Evolutionary conservation across 1,140 invertebrate species (phyloP).

Genomic region (Trachelipus rathkii): DNA sequence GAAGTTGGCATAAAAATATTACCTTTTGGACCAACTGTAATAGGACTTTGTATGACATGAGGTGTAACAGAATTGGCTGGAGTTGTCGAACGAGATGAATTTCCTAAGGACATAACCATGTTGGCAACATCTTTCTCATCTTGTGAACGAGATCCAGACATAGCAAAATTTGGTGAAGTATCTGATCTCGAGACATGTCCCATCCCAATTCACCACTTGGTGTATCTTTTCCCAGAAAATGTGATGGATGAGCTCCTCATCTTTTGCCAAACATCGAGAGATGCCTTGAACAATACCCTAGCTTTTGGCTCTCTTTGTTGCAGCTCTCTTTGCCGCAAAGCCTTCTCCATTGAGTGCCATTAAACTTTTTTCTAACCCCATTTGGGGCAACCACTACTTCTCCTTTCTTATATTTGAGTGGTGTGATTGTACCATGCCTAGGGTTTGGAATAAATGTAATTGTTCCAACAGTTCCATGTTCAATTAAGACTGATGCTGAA

Average conservation of each 20-base stretch:
- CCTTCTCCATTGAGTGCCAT: slow-evolving; percentile 97
- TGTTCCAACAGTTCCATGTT: slow-evolving; percentile 62
- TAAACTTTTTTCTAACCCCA: slow-evolving; percentile 97
- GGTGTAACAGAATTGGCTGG: slow-evolving; percentile 57
- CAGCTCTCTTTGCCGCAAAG: slow-evolving; percentile 92
- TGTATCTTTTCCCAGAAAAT: slow-evolving; percentile 44
- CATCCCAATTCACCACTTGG: slow-evolving; percentile 50
- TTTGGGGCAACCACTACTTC: slow-evolving; percentile 94
- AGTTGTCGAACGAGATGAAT: slow-evolving; percentile 76
- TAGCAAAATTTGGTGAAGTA: slow-evolving; percentile 68
- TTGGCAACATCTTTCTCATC: slow-evolving; percentile 92
- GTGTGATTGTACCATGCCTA: slow-evolving; percentile 82
- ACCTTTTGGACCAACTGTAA: slow-evolving; percentile 63
- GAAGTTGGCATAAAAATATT: slow-evolving; percentile 83
- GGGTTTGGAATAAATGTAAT: slow-evolving; percentile 72
- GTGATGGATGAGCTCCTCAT: slow-evolving; percentile 53
- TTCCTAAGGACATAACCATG: slow-evolving; percentile 88
- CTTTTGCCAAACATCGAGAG: slow-evolving; percentile 76
- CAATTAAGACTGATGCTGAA: slow-evolving; percentile 75
- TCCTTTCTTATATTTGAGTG: slow-evolving; percentile 96
- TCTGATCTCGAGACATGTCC: slow-evolving; percentile 79
- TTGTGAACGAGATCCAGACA: slow-evolving; percentile 51
- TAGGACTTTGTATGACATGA: slow-evolving; percentile 57
- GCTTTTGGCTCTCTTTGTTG: slow-evolving; percentile 94
- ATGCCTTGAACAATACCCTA: slow-evolving; percentile 93